These are phyloP conservation scores for Spisula solida DNA, from an alignment of 2,888 invertebrate genomes.

Conservation along the genomic window DNA sequence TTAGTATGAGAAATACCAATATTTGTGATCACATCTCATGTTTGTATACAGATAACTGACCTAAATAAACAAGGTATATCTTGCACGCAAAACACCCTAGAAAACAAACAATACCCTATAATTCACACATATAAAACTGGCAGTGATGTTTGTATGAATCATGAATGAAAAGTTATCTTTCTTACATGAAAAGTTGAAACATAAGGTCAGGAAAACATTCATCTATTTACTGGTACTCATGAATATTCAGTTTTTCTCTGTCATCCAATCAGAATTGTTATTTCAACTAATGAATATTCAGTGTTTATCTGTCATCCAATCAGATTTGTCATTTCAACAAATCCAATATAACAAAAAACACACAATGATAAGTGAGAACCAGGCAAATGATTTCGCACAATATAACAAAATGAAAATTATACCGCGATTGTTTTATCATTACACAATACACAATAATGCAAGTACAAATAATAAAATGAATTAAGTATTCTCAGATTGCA, in stretches of 20 bases:
- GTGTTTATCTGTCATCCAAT: too few species aligned
- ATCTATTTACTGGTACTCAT: background rate
- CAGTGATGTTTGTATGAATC: background rate
- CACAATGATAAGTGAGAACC: too few species aligned
- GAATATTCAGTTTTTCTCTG: too few species aligned
- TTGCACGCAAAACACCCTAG: background rate
- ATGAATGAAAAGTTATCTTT: background rate
- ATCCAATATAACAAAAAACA: too few species aligned
- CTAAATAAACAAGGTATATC: background rate
- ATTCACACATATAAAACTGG: conserved; percentile 7
- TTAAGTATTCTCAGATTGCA: background rate
- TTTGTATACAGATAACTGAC: background rate
- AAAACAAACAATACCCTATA: conserved; percentile 4
- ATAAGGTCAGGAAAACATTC: background rate
- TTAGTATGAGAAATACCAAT: too few species aligned
- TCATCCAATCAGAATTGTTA: too few species aligned
- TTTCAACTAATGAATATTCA: too few species aligned
- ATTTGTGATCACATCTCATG: background rate
- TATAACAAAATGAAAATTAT: too few species aligned
- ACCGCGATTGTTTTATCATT: too few species aligned
- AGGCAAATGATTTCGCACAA: too few species aligned
- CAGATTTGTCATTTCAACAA: too few species aligned
- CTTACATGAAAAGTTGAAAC: background rate
- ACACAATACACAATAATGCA: background rate
- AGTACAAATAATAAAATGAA: background rate